Evolutionary conservation across 2,888 invertebrate species (phyloP).

Genomic region (Prosapia bicincta): DNA sequence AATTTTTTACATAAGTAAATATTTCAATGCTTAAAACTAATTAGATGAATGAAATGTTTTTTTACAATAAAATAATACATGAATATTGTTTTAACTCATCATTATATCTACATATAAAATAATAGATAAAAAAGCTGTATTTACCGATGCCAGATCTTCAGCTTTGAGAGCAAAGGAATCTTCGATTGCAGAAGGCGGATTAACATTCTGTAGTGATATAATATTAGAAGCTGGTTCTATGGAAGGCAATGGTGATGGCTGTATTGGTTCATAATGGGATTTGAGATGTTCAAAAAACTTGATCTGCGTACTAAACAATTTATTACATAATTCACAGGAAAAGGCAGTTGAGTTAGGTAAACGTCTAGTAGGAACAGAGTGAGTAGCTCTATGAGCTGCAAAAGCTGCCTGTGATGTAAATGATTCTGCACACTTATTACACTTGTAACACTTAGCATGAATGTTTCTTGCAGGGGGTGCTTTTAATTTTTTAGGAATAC

Average conservation of each 20-base stretch:
- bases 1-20: too few relatives aligned
- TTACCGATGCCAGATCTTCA: neutral
- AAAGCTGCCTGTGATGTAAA: slow-evolving; percentile 46
- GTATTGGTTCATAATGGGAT: slow-evolving; percentile 63
- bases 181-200: slow-evolving; percentile 7
- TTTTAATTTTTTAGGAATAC: slow-evolving; percentile 73
- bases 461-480: slow-evolving; percentile 41
- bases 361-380: slow-evolving; percentile 31
- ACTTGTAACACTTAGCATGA: slow-evolving; percentile 45
- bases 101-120: too few relatives aligned
- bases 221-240: neutral
- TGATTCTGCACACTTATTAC: slow-evolving; percentile 50
- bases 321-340: slow-evolving; percentile 77
- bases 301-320: slow-evolving; percentile 69
- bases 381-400: slow-evolving; percentile 39
- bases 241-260: neutral
- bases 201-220: neutral
- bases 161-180: slow-evolving; percentile 15
- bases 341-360: slow-evolving; percentile 47
- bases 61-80: too few relatives aligned
- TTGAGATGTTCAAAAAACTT: slow-evolving; percentile 84
- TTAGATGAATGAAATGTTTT: too few relatives aligned
- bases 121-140: neutral
- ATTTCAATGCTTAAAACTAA: too few relatives aligned
- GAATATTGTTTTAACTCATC: too few relatives aligned